Evolutionary conservation across 2,113 vertebrate genomes (phyloP).

Genomic region (Lynx canadensis): DNA sequence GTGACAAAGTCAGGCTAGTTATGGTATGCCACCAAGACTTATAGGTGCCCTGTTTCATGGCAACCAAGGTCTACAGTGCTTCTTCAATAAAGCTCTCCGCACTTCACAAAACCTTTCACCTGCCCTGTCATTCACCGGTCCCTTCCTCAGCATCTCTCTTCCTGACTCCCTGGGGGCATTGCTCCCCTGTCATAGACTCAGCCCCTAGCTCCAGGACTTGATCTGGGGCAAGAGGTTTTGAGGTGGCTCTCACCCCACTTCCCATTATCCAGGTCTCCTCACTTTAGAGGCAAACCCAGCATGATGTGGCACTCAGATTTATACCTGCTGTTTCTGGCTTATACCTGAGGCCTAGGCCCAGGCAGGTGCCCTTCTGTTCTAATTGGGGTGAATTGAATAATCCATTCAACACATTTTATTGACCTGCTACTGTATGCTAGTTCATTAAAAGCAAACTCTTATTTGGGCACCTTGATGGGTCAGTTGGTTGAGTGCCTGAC

Average conservation of each 20-base stretch:
- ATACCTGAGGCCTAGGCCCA: neutral
- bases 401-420: neutral
- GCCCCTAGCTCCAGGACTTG: neutral
- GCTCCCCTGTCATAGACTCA: neutral
- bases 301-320: fast-evolving
- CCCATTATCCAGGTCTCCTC: neutral
- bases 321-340: neutral
- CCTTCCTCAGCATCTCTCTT: neutral
- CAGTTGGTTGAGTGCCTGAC: no score
- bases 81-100: neutral
- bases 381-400: neutral
- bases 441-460: neutral
- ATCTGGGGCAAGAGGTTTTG: neutral
- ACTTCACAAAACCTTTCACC: neutral
- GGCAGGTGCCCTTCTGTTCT: neutral
- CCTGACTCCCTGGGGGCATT: neutral
- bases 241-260: neutral
- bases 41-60: neutral
- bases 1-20: neutral
- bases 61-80: neutral
- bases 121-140: neutral
- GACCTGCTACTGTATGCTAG: neutral
- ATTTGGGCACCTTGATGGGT: no score
- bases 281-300: neutral
- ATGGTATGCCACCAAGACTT: neutral